A percentile compares a stretch with the other conserved stretches of the same genome.
Conservation (phyloP, 2,113 vertebrate genomes). For the Antechinus flavipes region DNA sequence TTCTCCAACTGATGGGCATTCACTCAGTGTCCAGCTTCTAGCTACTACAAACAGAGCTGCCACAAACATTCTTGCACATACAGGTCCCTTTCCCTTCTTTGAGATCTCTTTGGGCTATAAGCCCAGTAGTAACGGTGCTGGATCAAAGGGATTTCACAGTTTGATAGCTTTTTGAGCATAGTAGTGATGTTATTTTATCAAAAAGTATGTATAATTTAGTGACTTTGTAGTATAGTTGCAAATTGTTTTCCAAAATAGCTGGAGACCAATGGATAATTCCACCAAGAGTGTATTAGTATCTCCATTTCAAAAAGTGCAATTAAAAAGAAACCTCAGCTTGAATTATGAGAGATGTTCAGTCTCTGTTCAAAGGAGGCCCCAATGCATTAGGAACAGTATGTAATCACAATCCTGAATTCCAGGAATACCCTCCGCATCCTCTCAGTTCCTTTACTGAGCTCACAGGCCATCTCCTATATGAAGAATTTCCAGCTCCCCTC, state of each 20-base stretch:
- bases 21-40: not conserved
- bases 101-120: not conserved
- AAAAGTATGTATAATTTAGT: not conserved
- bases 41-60: not conserved
- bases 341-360: not conserved
- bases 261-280: not conserved
- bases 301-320: not conserved
- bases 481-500: not conserved
- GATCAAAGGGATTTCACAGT: too few species aligned
- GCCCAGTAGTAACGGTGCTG: too few species aligned
- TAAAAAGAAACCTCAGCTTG: not conserved
- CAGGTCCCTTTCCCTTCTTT: not conserved
- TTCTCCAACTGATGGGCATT: not conserved
- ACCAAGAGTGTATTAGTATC: not conserved
- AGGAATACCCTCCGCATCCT: not conserved
- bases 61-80: not conserved
- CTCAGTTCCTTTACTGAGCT: not conserved
- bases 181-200: not conserved
- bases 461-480: not conserved
- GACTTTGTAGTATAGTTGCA: not conserved
- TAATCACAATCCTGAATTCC: not conserved
- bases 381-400: not conserved
- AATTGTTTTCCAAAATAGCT: not conserved
- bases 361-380: not conserved
- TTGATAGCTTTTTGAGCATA: not conserved